Conservation (phyloP, 2,888 invertebrate genomes). For the Hydraecia micacea region DNA sequence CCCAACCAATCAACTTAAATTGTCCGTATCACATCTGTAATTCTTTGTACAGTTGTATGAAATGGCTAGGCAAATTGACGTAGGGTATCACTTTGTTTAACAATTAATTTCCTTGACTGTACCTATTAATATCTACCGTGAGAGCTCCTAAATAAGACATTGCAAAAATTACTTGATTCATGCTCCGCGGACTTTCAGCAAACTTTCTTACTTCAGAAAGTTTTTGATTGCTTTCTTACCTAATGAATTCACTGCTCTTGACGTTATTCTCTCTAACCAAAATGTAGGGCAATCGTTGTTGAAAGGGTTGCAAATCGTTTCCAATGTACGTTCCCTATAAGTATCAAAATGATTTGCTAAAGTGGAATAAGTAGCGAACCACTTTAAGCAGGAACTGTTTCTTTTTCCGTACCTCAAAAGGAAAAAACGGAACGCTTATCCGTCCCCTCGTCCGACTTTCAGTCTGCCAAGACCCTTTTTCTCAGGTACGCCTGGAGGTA, state of each 20-base stretch:
- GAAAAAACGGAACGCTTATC: too few species aligned
- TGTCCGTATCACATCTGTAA: background rate
- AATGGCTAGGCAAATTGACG: background rate
- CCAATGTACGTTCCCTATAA: too few species aligned
- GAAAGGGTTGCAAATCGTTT: background rate
- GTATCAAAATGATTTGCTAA: too few species aligned
- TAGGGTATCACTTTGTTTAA: background rate
- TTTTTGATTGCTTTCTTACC: conserved; percentile 24
- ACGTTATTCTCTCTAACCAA: conserved; percentile 2
- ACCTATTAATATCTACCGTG: background rate
- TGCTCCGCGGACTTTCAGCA: background rate
- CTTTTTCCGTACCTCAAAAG: too few species aligned
- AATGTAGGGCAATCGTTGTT: background rate
- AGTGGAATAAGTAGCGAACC: too few species aligned
- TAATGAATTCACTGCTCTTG: conserved; percentile 2
- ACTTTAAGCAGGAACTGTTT: too few species aligned
- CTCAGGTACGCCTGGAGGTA: too few species aligned
- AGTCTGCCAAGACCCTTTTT: too few species aligned
- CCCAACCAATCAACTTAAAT: background rate
- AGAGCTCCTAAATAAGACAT: conserved; percentile 9
- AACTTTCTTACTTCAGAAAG: conserved; percentile 10
- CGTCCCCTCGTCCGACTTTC: too few species aligned
- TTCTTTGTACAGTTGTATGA: background rate
- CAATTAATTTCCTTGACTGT: background rate
- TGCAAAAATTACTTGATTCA: conserved; percentile 17